These are phyloP conservation scores for Pinctada fucata DNA, from an alignment of 2,888 invertebrate genomes.

Conservation along the genomic window DNA sequence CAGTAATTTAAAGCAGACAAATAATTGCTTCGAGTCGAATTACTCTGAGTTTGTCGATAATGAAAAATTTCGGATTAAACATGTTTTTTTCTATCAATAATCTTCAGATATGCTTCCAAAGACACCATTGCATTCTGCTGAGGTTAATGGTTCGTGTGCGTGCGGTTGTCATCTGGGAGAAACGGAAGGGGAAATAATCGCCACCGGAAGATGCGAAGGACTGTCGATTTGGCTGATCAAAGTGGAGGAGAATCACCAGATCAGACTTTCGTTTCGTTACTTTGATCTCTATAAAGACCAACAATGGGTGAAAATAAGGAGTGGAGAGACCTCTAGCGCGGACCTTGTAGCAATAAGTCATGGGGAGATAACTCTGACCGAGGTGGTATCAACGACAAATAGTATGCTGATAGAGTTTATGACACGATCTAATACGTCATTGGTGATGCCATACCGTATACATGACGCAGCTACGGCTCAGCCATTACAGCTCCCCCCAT, in stretches of 20 bases:
- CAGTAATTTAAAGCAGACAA: too few species aligned
- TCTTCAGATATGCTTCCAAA: constrained; percentile 59
- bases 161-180: constrained; percentile 61
- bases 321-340: constrained; percentile 59
- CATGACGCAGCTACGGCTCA: constrained; percentile 1
- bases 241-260: constrained; percentile 48
- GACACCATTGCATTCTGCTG: constrained; percentile 53
- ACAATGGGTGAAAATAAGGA: constrained; percentile 71
- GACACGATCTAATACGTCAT: constrained; percentile 46
- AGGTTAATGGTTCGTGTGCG: constrained; percentile 52
- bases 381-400: constrained; percentile 62
- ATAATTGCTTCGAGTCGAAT: too few species aligned
- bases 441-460: background rate
- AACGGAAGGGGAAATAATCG: constrained; percentile 63
- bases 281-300: constrained; percentile 62
- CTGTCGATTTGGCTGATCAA: constrained; percentile 65
- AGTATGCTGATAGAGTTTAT: constrained; percentile 69
- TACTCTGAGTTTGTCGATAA: too few species aligned
- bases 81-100: too few species aligned
- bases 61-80: too few species aligned
- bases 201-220: constrained; percentile 64
- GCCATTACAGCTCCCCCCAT: background rate
- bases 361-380: constrained; percentile 46
- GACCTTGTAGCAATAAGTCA: constrained; percentile 62
- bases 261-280: constrained; percentile 65